A percentile compares a stretch with the other conserved stretches of the same genome.
Conservation (phyloP, 1,140 invertebrate species). For the Dendroctonus valens region DNA sequence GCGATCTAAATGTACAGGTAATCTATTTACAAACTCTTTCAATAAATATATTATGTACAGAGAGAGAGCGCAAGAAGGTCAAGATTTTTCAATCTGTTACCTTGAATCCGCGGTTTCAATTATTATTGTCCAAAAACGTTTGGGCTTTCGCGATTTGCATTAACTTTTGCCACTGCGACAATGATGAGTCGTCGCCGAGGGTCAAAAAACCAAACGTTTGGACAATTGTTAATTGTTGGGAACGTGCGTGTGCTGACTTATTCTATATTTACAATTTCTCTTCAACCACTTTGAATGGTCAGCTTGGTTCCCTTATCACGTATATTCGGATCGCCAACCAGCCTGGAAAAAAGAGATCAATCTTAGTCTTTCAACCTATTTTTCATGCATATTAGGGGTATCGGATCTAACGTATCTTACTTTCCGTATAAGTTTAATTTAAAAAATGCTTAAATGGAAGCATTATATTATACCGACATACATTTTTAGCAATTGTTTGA, state of each 20-base stretch:
- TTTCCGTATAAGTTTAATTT: no score
- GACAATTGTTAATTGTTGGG: neutral
- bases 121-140: conserved; percentile 3
- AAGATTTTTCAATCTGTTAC: conserved; percentile 22
- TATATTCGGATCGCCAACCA: conserved; percentile 51
- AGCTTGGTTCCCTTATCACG: conserved; percentile 44
- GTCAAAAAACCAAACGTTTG: neutral
- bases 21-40: conserved; percentile 9
- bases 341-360: conserved; percentile 47
- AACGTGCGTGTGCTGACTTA: neutral
- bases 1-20: conserved; percentile 11
- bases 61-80: conserved; percentile 3
- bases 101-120: conserved; percentile 9
- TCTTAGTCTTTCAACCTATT: neutral
- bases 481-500: no score
- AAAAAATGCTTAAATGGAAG: no score
- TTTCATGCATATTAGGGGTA: no score
- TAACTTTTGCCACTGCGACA: neutral
- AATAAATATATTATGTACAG: conserved; percentile 27
- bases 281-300: neutral
- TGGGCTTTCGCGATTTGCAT: conserved; percentile 1
- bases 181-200: neutral
- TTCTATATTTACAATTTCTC: conserved; percentile 16
- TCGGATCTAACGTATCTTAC: no score
- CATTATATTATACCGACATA: no score